Evolutionary conservation across 2,797 vertebrate species (phyloP).

Genomic region (Lates japonicus): DNA sequence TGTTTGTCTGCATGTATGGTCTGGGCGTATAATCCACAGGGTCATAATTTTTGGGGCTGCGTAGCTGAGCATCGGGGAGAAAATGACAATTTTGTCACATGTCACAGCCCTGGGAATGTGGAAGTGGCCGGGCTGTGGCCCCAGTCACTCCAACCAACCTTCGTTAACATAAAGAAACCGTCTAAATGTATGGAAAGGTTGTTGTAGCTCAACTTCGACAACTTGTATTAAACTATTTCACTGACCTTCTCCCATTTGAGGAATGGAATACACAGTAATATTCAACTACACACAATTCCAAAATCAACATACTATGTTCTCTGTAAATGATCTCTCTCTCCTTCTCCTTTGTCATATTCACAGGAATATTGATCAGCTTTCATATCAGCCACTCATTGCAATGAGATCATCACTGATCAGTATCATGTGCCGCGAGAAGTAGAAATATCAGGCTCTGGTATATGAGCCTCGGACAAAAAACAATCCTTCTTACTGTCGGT

Average conservation of each 20-base stretch:
- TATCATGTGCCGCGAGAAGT: constrained; percentile 43
- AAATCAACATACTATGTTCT: constrained; percentile 11
- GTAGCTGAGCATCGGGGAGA: constrained; percentile 1
- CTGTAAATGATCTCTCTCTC: constrained; percentile 44
- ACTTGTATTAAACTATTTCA: background rate
- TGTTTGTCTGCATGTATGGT: background rate
- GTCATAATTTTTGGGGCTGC: constrained; percentile 4
- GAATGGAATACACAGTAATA: background rate
- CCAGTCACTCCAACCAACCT: background rate
- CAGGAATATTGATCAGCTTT: constrained; percentile 69
- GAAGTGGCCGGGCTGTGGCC: background rate
- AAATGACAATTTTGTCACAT: constrained; percentile 5
- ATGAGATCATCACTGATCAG: constrained; percentile 56
- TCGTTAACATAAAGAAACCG: background rate
- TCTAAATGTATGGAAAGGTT: background rate
- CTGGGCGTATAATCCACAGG: background rate
- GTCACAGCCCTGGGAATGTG: background rate
- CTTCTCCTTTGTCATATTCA: constrained; percentile 37
- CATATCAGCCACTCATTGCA: constrained; percentile 52
- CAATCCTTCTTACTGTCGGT: constrained; percentile 41
- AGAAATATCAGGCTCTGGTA: constrained; percentile 50
- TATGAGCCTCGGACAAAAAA: constrained; percentile 34
- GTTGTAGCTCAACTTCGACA: background rate
- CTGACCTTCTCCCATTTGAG: background rate
- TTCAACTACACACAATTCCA: constrained; percentile 7